phyloP scores from a whole-genome alignment of 2,113 vertebrate genomes.

The Elachura formosa region DNA sequence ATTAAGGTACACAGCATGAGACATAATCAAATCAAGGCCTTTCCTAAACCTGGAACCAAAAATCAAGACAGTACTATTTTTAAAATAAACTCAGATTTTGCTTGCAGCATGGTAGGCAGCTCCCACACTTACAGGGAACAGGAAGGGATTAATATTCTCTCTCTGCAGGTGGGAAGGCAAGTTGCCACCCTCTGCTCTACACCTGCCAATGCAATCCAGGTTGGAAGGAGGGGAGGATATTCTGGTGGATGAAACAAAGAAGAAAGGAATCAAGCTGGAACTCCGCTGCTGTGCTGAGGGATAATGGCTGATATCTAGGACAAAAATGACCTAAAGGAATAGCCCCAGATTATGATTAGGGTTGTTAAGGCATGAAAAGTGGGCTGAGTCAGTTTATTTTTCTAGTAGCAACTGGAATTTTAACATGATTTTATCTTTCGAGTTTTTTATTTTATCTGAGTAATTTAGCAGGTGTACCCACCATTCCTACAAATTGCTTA shows the following conservation, averaged over 20 bases:
- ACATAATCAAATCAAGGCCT: neutral
- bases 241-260: neutral
- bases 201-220: neutral
- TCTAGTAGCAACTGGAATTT: neutral
- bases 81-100: conserved; percentile 13
- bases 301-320: neutral
- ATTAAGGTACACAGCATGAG: neutral
- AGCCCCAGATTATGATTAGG: neutral
- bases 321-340: neutral
- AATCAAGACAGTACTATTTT: neutral
- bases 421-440: neutral
- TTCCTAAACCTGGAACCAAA: neutral
- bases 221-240: neutral
- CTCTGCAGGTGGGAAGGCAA: neutral
- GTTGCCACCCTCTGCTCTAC: neutral
- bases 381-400: neutral
- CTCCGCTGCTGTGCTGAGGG: neutral
- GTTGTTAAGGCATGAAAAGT: neutral
- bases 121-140: neutral
- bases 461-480: neutral
- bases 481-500: neutral
- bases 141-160: conserved; percentile 5
- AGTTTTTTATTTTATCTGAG: neutral
- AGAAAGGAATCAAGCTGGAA: neutral
- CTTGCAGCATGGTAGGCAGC: neutral